Base-by-base conservation (phyloP, 2,797 vertebrate genomes). In the Crenichthys baileyi region DNA sequence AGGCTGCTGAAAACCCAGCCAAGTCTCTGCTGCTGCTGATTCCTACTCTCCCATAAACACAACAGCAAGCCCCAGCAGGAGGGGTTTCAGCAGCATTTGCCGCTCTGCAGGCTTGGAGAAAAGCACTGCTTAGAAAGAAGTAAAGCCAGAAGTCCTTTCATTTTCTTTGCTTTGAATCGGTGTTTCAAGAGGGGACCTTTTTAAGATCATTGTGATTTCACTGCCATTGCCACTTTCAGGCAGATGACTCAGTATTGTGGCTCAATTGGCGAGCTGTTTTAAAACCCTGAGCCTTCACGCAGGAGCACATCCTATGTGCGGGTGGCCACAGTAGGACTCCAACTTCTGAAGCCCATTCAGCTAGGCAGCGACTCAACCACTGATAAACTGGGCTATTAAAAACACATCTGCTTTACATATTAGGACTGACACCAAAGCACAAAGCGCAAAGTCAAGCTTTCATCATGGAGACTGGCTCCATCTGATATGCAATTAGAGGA, bases 341-440 rank as follows among this genome's bases (percentile, higher is more conserved):
- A 83, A 72, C 89, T 84, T 90, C 85, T 79, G 83, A 87, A 83
- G 78, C 83, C 36, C 81, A 83, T 80, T 85, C 83, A 87, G 70
- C 72, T 16, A 79, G 75, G 80, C 89, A 85, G 80, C 22, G 70
- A 82, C 90, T 80, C 88, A 86, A 88, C 88, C 90, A 70, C 90
- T 50, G 88, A 90, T 84, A 87, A 82, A 82, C 80, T 79, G 78
- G 70, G 80, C 91, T 88, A 87, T 92, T 91, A 93, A 93, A 93
- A 90, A 89, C 93, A 93, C 94, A 95, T 95, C 94, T 95, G 95
- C 90, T 94, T 94, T 91, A 91, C 92, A 94, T 94, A 95, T 91
- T 88, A 90, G 86, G 87, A 90, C 90, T 90, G 91, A 93, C 93
- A 93, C 90, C 88, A 91, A 92, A 93, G 92, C 90, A 82, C 87